These are phyloP conservation scores for Heliconius hortense DNA, from an alignment of 2,888 invertebrate genomes.

Conservation along the genomic window DNA sequence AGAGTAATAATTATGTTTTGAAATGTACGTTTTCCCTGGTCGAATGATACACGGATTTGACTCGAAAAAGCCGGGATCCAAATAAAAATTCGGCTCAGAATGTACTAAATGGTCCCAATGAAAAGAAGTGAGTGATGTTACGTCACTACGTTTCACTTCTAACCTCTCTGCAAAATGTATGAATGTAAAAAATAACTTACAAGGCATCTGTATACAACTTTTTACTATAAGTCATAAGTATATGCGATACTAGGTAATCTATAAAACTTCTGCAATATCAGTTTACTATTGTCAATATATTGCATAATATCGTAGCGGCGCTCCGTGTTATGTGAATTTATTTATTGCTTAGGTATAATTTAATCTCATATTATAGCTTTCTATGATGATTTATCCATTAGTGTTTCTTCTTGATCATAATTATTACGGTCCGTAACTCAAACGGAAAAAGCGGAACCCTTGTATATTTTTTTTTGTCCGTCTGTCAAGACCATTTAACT, in stretches of 20 bases:
- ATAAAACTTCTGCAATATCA: slow-evolving; percentile 5
- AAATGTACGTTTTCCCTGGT: background rate
- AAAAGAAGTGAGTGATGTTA: no score
- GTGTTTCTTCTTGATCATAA: no score
- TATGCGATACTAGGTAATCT: background rate
- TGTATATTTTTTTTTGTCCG: no score
- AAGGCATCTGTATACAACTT: background rate
- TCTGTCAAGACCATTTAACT: no score
- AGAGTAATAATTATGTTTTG: background rate
- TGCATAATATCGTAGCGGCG: background rate
- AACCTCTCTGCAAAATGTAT: no score
- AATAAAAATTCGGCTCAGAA: no score
- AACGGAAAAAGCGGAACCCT: no score
- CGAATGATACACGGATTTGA: background rate
- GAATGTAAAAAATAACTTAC: no score
- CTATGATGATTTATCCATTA: background rate
- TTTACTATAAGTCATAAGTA: background rate
- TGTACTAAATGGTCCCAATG: no score
- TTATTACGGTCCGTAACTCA: no score
- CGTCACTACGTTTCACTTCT: no score
- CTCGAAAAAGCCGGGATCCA: no score
- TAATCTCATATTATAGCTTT: background rate
- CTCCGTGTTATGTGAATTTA: background rate
- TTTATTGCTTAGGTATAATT: background rate
- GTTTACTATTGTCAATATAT: slow-evolving; percentile 16